Evolutionary conservation across 2,888 invertebrate genomes (phyloP).

Genomic region (Lissonota sp.): DNA sequence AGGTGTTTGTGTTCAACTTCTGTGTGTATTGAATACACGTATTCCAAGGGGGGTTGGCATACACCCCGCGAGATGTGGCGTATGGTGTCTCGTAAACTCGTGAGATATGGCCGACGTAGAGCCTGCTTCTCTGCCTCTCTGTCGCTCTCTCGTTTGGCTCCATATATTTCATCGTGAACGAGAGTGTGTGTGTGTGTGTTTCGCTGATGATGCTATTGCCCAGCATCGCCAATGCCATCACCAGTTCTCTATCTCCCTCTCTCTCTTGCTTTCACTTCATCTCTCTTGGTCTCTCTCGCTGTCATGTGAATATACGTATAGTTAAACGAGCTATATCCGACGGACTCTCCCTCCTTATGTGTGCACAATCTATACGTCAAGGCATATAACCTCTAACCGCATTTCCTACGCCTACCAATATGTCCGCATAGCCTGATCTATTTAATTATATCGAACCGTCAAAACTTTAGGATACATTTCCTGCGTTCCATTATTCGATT

Average conservation of each 20-base stretch:
- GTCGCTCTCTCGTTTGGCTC: conserved; percentile 30
- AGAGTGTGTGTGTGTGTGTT: conserved; percentile 51
- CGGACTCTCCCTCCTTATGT: conserved; percentile 36
- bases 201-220: conserved; percentile 57
- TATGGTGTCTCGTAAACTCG: conserved; percentile 68
- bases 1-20: conserved; percentile 33
- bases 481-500: conserved; percentile 22
- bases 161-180: conserved; percentile 61
- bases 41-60: conserved; percentile 39
- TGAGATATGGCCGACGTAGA: conserved; percentile 66
- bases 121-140: conserved; percentile 40
- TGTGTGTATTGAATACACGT: conserved; percentile 29
- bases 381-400: conserved; percentile 21
- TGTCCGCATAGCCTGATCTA: conserved; percentile 36
- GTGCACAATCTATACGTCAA: conserved; percentile 3
- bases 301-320: not conserved
- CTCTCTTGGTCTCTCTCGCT: not conserved
- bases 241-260: conserved; percentile 38
- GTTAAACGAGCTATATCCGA: not conserved
- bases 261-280: conserved; percentile 13
- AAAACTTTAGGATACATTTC: conserved; percentile 8
- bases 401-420: conserved; percentile 40
- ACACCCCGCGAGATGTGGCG: conserved; percentile 52
- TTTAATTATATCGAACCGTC: conserved; percentile 48
- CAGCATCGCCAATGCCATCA: conserved; percentile 38